Base-by-base conservation (phyloP, 2,797 vertebrate species). In the Hyperoplus lanceolatus region DNA sequence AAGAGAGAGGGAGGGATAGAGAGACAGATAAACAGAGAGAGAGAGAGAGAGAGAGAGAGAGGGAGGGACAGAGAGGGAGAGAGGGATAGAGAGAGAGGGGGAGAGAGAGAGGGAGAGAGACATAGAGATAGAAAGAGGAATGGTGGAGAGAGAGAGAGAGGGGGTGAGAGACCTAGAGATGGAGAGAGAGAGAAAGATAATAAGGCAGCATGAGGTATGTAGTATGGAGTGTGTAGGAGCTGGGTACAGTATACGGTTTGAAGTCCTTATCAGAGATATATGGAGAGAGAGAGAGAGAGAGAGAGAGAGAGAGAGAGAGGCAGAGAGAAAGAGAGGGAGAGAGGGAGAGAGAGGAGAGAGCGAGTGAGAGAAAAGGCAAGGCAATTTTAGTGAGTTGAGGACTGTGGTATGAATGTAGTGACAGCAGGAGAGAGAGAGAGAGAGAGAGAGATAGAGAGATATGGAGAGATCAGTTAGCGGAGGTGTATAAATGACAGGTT, bases 401-500 rank as follows among this genome's bases (percentile, higher is more conserved):
- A 29, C 29, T 29, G 49, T 10, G 3, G 9, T 0, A 14, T 10
- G 11, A 11, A 8, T 14, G 7, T 18, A 61, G 39, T n/a, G 15
- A 15, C 60, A 65, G 41, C 54, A 16, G 12, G 67, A 60, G 8
- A 18, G 46, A 9, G 39, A 58, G 2, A n/a, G 13, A 15, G 29
- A 53, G 12, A 9, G 15, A 46, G 7, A 48, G 11, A 14, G 65
- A 48, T 29, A 8, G 16, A 66, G 67, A 70, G 36, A 56, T 58
- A 63, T 46, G 45, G 11, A 21, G 21, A 48, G 48, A 59, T 80
- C 64, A 49, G 39, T 56, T 36, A 12, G 14, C 55, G n/a, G 11
- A 10, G 69, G 75, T 66, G 36, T 29, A 18, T 18, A 79, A 73
- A 57, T 73, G 86, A 63, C 64, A 66, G 56, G 56, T 29, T 29